Evolutionary conservation across 2,113 vertebrate species (phyloP), one percentile per base, ranked within the genome.

Genomic region (Vicugna pacos): DNA sequence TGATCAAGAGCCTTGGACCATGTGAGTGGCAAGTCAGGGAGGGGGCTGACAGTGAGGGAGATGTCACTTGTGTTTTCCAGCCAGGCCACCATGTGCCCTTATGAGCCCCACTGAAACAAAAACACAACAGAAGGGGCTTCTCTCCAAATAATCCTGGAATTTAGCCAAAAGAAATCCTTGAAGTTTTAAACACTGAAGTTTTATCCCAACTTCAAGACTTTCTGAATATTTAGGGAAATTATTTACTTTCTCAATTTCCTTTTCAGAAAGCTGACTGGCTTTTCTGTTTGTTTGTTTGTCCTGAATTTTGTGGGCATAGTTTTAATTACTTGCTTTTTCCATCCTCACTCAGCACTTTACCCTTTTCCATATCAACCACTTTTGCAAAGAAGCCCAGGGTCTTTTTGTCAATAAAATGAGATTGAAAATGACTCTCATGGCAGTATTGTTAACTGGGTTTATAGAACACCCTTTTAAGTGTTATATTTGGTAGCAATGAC

Each of bases 51-150:
- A 73, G 54, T 35, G 0, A 73, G 83, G 48, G 52, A 52, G 82
- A 65, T 79, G 75, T 81, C 16, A 77, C 84, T 96, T 82, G 77
- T 95, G 62, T 95, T 96, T 97, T 96, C 95, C 85, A 84, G 82
- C 90, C 72, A 93, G 95, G 81, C 42, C 38, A 85, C 58, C 80
- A 46, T 46, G 80, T 89, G 65, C 54, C 42, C 56, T 35, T 30
- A 56, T 38, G 50, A 90, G 81, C 3, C 76, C 60, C 1, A 2
- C 14, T 56, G 77, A 93, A 96, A 94, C n/a, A 46, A 64, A 94
- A 88, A 77, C 62, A 80, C 35, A 67, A 67, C 35, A 81, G 62
- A 83, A 28, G 81, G 56, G 46, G 10, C 56, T 56, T 94, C 46
- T 91, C 79, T 76, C 42, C 80, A 67, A 81, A 89, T 79, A 58